Conservation (phyloP, 2,888 invertebrate genomes). For the Cataglyphis rosenhaueri region DNA sequence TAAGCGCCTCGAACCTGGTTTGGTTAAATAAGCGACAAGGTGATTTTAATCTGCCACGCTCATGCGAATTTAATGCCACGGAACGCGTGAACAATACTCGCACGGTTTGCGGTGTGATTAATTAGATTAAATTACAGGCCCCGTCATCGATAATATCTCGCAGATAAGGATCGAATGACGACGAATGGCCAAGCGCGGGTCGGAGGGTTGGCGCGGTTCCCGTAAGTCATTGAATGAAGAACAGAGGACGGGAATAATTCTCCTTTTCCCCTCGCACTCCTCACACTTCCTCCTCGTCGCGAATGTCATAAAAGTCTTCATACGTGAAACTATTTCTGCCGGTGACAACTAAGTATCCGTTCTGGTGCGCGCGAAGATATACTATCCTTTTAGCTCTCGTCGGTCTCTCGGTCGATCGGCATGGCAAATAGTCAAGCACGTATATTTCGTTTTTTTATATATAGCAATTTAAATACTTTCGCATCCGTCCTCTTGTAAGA, state of each 20-base stretch:
- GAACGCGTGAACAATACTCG: constrained; percentile 66
- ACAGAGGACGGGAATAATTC: constrained; percentile 33
- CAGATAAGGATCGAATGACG: constrained; percentile 69
- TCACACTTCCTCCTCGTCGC: constrained; percentile 47
- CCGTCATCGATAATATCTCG: constrained; percentile 65
- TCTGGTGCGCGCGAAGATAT: constrained; percentile 69
- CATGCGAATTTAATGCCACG: constrained; percentile 63
- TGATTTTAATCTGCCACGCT: constrained; percentile 66
- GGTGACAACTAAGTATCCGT: constrained; percentile 74
- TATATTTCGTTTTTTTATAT: constrained; percentile 17
- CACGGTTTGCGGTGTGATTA: constrained; percentile 67
- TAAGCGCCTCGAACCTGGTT: constrained; percentile 63
- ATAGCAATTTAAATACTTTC: constrained; percentile 29
- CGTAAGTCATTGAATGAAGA: constrained; percentile 38
- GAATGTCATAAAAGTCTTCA: constrained; percentile 72
- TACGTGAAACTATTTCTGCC: constrained; percentile 77
- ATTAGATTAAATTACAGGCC: constrained; percentile 74
- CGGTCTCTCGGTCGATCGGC: constrained; percentile 52
- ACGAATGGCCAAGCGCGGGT: constrained; percentile 55
- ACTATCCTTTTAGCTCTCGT: constrained; percentile 67
- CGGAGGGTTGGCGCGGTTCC: constrained; percentile 24
- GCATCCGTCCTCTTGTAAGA: not conserved
- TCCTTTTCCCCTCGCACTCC: constrained; percentile 12
- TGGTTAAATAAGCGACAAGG: constrained; percentile 65
- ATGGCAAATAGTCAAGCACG: constrained; percentile 23